Evolutionary conservation across 1,140 invertebrate genomes (phyloP).

Genomic region (Diorhabda sublineata): DNA sequence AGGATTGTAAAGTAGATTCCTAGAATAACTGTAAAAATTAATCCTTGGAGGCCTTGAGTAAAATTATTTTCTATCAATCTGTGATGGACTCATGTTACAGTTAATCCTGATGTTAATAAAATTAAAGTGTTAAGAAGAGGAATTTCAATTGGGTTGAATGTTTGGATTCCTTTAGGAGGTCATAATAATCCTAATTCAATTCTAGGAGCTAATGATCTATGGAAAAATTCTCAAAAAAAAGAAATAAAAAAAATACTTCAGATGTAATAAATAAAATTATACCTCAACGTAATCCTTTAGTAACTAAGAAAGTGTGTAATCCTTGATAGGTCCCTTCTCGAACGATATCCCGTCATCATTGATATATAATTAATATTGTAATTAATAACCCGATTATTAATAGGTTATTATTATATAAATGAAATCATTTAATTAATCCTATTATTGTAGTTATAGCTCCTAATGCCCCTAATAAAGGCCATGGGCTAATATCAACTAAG

Average conservation of each 20-base stretch:
- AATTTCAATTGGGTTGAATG: conserved; percentile 61
- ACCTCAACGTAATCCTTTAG: conserved; percentile 52
- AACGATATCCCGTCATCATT: conserved; percentile 63
- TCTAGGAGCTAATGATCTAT: conserved; percentile 56
- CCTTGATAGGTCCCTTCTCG: conserved; percentile 58
- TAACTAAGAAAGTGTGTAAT: conserved; percentile 48
- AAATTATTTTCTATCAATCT: no score
- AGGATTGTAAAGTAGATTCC: no score
- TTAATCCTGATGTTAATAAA: no score
- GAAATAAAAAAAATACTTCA: conserved; percentile 53
- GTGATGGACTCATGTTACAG: no score
- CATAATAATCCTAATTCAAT: conserved; percentile 59
- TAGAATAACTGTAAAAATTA: no score
- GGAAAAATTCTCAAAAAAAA: conserved; percentile 65
- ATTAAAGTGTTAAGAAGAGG: conserved; percentile 56
- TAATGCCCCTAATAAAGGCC: conserved; percentile 51
- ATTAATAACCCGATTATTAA: conserved; percentile 49
- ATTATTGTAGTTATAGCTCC: conserved; percentile 47
- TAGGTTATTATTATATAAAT: conserved; percentile 48
- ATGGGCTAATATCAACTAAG: conserved; percentile 55
- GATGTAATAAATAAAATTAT: conserved; percentile 55
- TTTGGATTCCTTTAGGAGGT: conserved; percentile 52
- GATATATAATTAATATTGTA: conserved; percentile 50
- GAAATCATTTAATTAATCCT: conserved; percentile 52
- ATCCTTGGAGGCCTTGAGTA: no score